Percentiles rank a stretch among this genome's conserved stretches.
Conservation (phyloP, 2,797 vertebrate genomes). For the Scleropages formosus region DNA sequence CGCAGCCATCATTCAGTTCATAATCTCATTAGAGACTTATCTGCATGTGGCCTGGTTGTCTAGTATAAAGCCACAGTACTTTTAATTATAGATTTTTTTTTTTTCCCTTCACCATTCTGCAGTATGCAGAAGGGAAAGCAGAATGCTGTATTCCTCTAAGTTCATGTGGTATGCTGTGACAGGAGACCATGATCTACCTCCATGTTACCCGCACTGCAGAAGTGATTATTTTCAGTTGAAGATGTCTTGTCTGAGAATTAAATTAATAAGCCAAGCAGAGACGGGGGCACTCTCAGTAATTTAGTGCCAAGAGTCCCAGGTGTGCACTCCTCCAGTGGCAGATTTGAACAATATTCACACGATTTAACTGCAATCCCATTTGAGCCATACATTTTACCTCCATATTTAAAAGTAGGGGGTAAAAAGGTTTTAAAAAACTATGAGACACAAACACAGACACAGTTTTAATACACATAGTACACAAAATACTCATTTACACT, state of each 20-base stretch:
- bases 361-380: background rate
- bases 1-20: background rate
- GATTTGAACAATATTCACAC: background rate
- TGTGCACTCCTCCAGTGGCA: background rate
- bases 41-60: background rate
- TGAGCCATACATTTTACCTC: background rate
- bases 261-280: constrained; percentile 4
- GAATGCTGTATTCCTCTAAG: background rate
- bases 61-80: background rate
- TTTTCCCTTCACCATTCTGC: background rate
- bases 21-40: background rate
- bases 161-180: background rate
- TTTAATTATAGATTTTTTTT: background rate
- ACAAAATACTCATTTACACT: background rate
- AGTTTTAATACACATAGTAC: background rate
- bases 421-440: background rate
- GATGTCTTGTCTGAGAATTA: background rate
- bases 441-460: background rate
- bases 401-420: background rate
- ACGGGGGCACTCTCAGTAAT: background rate
- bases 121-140: background rate
- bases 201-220: constrained; percentile 4
- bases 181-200: background rate
- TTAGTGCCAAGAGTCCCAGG: constrained; percentile 1
- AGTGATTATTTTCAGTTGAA: background rate